Conservation (phyloP, 2,888 invertebrate genomes). For the Archips crataeganus region DNA sequence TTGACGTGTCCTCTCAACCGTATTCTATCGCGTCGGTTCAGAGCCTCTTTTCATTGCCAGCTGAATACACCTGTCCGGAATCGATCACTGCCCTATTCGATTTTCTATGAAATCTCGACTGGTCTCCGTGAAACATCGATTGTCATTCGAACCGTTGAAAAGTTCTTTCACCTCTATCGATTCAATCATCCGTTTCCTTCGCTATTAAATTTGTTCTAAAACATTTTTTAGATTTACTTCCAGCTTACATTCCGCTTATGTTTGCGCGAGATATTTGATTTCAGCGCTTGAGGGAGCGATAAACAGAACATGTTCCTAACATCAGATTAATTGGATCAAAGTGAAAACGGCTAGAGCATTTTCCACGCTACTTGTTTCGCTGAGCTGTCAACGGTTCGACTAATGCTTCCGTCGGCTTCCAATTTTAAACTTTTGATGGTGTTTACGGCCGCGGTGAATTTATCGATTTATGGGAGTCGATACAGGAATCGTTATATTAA, state of each 20-base stretch:
- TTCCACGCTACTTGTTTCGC: conserved; percentile 77
- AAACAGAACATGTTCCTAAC: conserved; percentile 70
- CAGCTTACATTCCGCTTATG: conserved; percentile 44
- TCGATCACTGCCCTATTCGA: conserved; percentile 46
- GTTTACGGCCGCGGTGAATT: conserved; percentile 63
- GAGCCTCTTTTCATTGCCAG: conserved; percentile 29
- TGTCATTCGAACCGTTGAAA: conserved; percentile 43
- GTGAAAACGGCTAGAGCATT: conserved; percentile 72
- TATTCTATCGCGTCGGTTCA: conserved; percentile 10
- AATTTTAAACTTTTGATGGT: conserved; percentile 81
- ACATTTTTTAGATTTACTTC: conserved; percentile 41
- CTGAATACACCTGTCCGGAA: conserved; percentile 42
- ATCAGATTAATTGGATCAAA: conserved; percentile 81
- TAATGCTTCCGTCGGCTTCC: conserved; percentile 82
- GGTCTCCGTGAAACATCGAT: conserved; percentile 41
- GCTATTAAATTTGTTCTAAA: conserved; percentile 32
- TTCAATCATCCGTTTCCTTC: conserved; percentile 36
- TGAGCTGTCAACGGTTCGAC: conserved; percentile 78
- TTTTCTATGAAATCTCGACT: conserved; percentile 43
- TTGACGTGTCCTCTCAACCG: conserved; percentile 25
- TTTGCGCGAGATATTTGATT: conserved; percentile 54
- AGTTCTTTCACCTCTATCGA: conserved; percentile 40
- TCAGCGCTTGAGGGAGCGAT: conserved; percentile 53
- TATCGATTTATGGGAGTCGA: conserved; percentile 66
- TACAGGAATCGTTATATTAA: conserved; percentile 54